These are phyloP conservation scores for Arvicanthis niloticus DNA, from an alignment of 2,113 vertebrate species.

Conservation along the genomic window DNA sequence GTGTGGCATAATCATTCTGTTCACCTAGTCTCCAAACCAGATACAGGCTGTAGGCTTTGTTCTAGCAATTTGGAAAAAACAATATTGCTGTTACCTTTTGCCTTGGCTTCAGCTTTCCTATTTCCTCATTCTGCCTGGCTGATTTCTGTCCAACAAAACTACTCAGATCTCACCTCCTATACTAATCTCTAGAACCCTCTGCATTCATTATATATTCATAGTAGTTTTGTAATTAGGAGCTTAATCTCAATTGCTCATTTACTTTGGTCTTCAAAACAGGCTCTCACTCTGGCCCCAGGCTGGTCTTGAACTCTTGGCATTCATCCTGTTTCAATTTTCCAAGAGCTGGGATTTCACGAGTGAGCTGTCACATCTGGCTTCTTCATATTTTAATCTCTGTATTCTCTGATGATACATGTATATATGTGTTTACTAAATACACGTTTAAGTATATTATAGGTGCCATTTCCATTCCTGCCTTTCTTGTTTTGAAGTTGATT, in stretches of 20 bases:
- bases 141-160: slow-evolving; percentile 26
- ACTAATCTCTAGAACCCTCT: not conserved
- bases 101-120: slow-evolving; percentile 36
- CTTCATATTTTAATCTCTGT: slow-evolving; percentile 17
- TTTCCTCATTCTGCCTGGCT: not conserved
- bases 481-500: slow-evolving; percentile 33
- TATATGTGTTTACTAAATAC: slow-evolving; percentile 31
- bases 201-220: slow-evolving; percentile 10
- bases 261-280: not conserved
- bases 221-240: slow-evolving; percentile 44
- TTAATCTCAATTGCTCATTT: not conserved
- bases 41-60: not conserved
- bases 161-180: not conserved
- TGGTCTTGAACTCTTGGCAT: not conserved
- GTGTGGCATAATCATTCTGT: not conserved
- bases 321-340: not conserved
- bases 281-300: not conserved
- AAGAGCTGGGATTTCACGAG: not conserved
- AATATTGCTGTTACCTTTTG: not conserved
- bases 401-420: not conserved
- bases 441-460: slow-evolving; percentile 12
- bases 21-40: not conserved
- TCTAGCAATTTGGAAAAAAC: not conserved
- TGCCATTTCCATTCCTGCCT: not conserved
- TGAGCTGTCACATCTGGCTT: not conserved